These are phyloP conservation scores for Charina bottae DNA, from an alignment of 2,113 vertebrate genomes.

Conservation along the genomic window DNA sequence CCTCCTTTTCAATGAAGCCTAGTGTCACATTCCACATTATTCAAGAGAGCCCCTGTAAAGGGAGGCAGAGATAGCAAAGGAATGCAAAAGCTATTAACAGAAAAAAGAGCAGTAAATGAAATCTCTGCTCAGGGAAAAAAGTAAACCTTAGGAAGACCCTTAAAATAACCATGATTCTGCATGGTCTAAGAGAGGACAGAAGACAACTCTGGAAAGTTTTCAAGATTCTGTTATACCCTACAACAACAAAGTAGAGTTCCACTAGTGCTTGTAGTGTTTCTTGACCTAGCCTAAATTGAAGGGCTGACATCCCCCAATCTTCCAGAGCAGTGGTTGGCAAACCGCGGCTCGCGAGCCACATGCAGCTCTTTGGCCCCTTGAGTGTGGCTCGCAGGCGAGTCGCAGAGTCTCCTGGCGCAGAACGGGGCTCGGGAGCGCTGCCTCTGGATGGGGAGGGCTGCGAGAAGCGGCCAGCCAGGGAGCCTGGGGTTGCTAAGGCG, in stretches of 20 bases:
- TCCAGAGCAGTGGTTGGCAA: too few species aligned
- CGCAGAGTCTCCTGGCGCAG: conserved; percentile 68
- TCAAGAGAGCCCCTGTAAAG: neutral
- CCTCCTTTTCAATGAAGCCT: neutral
- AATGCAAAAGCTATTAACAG: neutral
- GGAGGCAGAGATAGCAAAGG: too few species aligned
- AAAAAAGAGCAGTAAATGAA: neutral
- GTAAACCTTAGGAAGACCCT: neutral
- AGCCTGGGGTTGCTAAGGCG: too few species aligned
- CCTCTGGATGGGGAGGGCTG: too few species aligned
- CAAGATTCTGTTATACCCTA: neutral
- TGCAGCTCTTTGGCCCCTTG: too few species aligned
- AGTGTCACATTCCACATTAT: neutral
- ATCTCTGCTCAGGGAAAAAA: neutral
- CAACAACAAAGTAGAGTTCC: neutral
- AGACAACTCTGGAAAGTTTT: neutral
- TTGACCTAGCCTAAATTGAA: neutral
- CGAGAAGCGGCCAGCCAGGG: too few species aligned
- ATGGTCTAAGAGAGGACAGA: neutral
- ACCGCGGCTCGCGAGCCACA: too few species aligned
- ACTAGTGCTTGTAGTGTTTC: neutral
- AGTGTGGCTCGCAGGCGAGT: too few species aligned
- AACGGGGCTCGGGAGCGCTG: too few species aligned
- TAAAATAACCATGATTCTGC: neutral
- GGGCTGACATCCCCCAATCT: neutral